Evolutionary conservation across 2,797 vertebrate genomes (phyloP).

Genomic region (Aldrovandia affinis): DNA sequence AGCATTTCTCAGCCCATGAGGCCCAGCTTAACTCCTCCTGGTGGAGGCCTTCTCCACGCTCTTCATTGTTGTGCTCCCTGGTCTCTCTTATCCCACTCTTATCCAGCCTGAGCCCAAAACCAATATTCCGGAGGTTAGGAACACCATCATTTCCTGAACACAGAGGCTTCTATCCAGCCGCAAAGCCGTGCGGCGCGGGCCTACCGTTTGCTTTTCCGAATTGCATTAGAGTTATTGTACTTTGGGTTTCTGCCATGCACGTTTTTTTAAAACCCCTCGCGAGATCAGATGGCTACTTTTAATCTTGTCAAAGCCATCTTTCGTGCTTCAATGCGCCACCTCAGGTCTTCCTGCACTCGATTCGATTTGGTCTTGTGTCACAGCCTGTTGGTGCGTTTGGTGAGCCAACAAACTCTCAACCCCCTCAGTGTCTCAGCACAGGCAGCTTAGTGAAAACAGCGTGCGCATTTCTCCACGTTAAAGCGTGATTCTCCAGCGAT

Average conservation of each 20-base stretch:
- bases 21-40: not conserved
- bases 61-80: not conserved
- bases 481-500: conserved; percentile 14
- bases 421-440: not conserved
- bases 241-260: not conserved
- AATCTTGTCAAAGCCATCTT: not conserved
- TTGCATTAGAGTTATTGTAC: not conserved
- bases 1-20: not conserved
- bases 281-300: conserved; percentile 1
- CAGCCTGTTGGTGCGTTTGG: not conserved
- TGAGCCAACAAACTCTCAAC: not conserved
- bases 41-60: not conserved
- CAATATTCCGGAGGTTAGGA: conserved; percentile 6
- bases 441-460: not conserved
- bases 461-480: not conserved
- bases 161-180: not conserved
- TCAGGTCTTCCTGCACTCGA: not conserved
- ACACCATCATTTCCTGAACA: conserved; percentile 8
- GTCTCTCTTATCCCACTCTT: not conserved
- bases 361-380: not conserved
- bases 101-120: not conserved
- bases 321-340: not conserved
- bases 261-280: not conserved
- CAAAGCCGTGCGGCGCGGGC: not conserved
- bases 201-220: conserved; percentile 12